Base-by-base conservation (phyloP, 2,888 invertebrate genomes). In the Ferrisia virgata region DNA sequence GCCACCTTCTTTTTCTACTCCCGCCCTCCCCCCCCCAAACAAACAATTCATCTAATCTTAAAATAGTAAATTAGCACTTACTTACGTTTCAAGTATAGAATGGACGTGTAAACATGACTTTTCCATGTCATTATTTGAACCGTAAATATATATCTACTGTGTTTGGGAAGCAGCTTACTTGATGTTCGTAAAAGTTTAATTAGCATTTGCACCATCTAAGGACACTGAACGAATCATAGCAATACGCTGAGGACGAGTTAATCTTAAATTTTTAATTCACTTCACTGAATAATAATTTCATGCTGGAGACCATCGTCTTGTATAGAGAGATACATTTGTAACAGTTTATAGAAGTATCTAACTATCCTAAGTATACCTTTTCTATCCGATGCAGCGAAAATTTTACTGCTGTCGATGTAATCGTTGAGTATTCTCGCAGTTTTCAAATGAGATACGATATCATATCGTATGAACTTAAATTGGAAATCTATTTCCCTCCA, bases 121-220 rank as follows among this genome's bases (percentile, higher is more conserved):
- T 64, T 28, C 11, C 58, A 18, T 36, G 36, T 47, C 47, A 4
- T 18, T 6, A 18, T 18, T 47, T 64, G 2, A 9, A 43, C 43
- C 13, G 8, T 36, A 43, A 28, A 64, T 25, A 25, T 25, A 64
- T 25, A 25, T 25, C 58, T 25, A 64, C 28, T 64, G 11, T 0
- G 58, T n/a, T 64, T 11, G 13, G 6, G 58, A 25, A 64, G 25
- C 58, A 28, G 58, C 25, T 64, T 64, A 25, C 28, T 11, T 64
- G 58, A 64, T 25, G 58, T 64, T 64, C 58, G 6, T 64, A 64
- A 64, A 64, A 64, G 58, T 64, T 64, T 64, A 64, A 64, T 64
- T 64, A 25, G 25, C 58, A 64, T 25, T 64, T 25, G 58, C 11
- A 64, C 58, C 58, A 28, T 28, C 58, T 64, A 25, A 43, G 13